Evolutionary conservation across 2,888 invertebrate genomes (phyloP).

Genomic region (Laspeyria flexula): DNA sequence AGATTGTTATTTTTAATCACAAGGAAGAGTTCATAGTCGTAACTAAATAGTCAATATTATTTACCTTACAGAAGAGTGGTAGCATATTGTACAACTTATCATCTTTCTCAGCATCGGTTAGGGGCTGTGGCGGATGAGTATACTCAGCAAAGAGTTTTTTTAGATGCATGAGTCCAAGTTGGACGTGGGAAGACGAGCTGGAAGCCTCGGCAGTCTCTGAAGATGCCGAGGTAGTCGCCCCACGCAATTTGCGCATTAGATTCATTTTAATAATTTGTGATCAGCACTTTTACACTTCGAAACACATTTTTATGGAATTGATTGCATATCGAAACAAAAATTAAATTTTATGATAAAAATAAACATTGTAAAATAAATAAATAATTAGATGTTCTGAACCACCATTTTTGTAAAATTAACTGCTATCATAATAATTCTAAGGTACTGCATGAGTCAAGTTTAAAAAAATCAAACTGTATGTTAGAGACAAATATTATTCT

Average conservation of each 20-base stretch:
- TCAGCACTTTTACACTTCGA: slow-evolving; percentile 19
- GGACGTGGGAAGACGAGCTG: slow-evolving; percentile 91
- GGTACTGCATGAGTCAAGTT: slow-evolving; percentile 23
- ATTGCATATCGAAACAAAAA: slow-evolving; percentile 30
- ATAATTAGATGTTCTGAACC: slow-evolving; percentile 13
- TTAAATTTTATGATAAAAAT: slow-evolving; percentile 22
- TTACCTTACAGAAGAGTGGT: slow-evolving; percentile 98
- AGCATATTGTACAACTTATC: slow-evolving; percentile 98
- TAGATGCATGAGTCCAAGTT: slow-evolving; percentile 97
- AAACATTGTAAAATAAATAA: slow-evolving; percentile 39
- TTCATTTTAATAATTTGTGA: slow-evolving; percentile 87
- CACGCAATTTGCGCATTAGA: slow-evolving; percentile 96
- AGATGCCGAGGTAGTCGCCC: slow-evolving; percentile 77
- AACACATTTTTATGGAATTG: slow-evolving; percentile 29
- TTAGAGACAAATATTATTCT: slow-evolving; percentile 20
- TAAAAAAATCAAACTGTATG: slow-evolving; percentile 12
- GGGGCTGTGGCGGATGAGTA: slow-evolving; percentile 93
- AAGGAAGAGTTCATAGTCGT: no score
- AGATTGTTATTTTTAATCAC: no score
- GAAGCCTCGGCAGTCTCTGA: slow-evolving; percentile 86
- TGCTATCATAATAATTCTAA: slow-evolving; percentile 1
- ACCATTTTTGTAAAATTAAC: slow-evolving; percentile 23
- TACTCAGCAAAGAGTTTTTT: slow-evolving; percentile 98
- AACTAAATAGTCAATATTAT: background rate
- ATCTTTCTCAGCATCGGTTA: slow-evolving; percentile 93